Conservation (phyloP, 2,888 invertebrate genomes). For the Palloptera scutellata region DNA sequence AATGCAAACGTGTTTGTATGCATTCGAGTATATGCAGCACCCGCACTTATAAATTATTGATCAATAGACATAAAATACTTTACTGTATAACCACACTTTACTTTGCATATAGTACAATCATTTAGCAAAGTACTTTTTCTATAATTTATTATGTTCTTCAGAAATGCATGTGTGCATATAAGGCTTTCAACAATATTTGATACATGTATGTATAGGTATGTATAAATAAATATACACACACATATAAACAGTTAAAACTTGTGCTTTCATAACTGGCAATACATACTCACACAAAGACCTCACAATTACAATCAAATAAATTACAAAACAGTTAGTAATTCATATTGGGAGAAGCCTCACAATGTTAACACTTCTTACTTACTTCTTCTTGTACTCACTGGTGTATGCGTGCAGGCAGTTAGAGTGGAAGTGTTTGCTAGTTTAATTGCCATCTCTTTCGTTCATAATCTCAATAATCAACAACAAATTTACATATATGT, state of each 20-base stretch:
- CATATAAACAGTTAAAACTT: too few species aligned
- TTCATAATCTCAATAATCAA: conserved; percentile 2
- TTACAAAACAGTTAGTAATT: conserved; percentile 11
- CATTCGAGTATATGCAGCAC: background rate
- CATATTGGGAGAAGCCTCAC: background rate
- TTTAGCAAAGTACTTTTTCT: background rate
- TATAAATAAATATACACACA: background rate
- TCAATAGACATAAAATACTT: background rate
- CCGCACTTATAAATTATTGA: conserved; percentile 5
- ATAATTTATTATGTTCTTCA: conserved; percentile 7
- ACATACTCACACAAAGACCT: background rate
- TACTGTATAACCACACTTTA: background rate
- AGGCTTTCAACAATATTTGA: background rate
- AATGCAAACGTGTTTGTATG: background rate
- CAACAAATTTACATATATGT: background rate
- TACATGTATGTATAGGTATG: background rate
- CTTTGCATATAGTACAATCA: too few species aligned
- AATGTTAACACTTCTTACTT: background rate
- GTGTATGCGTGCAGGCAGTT: background rate
- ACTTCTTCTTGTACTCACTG: background rate
- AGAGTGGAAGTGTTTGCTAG: background rate
- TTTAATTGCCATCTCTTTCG: background rate
- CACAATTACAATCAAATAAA: conserved; percentile 12
- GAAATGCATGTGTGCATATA: background rate
- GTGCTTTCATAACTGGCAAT: too few species aligned